Evolutionary conservation across 2,797 vertebrate species (phyloP), one percentile per base, ranked within the genome.

Genomic region (Gallinago solitaria): DNA sequence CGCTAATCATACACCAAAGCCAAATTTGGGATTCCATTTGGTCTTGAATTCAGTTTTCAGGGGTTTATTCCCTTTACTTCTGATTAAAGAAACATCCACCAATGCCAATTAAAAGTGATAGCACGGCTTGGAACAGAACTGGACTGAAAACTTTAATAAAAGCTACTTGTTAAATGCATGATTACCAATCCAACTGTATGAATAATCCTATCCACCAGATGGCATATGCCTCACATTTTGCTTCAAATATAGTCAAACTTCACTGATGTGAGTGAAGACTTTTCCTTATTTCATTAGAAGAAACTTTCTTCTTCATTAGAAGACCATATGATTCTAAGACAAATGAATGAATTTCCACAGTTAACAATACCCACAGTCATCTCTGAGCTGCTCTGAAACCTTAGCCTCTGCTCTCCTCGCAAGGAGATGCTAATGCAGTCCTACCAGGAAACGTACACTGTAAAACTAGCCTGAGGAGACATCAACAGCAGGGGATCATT

Each of bases 151-250:
- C 0, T 0, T 48, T 69, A 70, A 73, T 16, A 71, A 30, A 59
- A 75, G 15, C n/a, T 57, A 35, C 35, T 51, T 56, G n/a, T 41
- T 65, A 73, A 89, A 60, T 32, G 14, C 4, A 81, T 9, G 20
- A 56, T 64, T 59, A 77, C 15, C 28, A 93, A 75, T 27, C 75
- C 78, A 92, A 37, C 39, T 90, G 93, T 75, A 86, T 57, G 54
- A 71, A 85, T 35, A 67, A 25, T 68, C 89, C 73, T 83, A 86
- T 90, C 97, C 97, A 97, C 93, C 80, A 97, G 97, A 92, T 95
- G 97, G 96, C 93, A 95, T 17, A 84, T 32, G 61, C 25, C 63
- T 90, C 95, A 92, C 91, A 35, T 64, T 87, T 93, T 83, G 70
- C 39, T 85, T 79, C 41, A 87, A 83, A 60, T 57, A 43, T 1